Evolutionary conservation across 2,888 invertebrate genomes (phyloP).

Genomic region (Orgyia antiqua): DNA sequence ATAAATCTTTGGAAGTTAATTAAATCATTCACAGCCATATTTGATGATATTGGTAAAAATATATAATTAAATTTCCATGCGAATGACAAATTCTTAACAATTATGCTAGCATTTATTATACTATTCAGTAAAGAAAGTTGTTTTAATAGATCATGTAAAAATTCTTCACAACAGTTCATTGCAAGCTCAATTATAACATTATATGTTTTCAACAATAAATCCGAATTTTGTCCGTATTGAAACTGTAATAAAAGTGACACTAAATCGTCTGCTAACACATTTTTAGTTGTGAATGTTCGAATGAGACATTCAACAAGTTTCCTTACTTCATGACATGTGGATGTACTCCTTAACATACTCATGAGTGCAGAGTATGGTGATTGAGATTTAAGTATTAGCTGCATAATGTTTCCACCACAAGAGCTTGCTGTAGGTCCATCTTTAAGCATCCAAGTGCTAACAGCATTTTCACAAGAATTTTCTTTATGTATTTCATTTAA

Average conservation of each 20-base stretch:
- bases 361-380: conserved; percentile 38
- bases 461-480: conserved; percentile 31
- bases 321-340: conserved; percentile 48
- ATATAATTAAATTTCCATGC: conserved; percentile 70
- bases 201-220: conserved; percentile 44
- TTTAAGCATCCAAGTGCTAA: conserved; percentile 34
- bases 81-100: conserved; percentile 57
- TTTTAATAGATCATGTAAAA: conserved; percentile 49
- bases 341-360: conserved; percentile 44
- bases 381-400: conserved; percentile 39
- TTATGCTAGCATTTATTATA: conserved; percentile 49
- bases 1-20: conserved; percentile 41
- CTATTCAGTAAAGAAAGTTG: conserved; percentile 49
- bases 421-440: conserved; percentile 36
- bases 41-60: conserved; percentile 60
- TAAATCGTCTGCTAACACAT: conserved; percentile 22
- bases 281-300: conserved; percentile 19
- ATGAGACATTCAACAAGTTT: conserved; percentile 52
- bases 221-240: conserved; percentile 49
- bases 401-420: conserved; percentile 41
- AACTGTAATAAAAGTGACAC: conserved; percentile 37
- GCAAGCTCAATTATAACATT: conserved; percentile 50
- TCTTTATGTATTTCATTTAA: conserved; percentile 53
- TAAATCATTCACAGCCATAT: conserved; percentile 51
- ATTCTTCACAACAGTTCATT: conserved; percentile 50